Base-by-base conservation (phyloP, 1,140 invertebrate species). In the Helicoverpa zea region DNA sequence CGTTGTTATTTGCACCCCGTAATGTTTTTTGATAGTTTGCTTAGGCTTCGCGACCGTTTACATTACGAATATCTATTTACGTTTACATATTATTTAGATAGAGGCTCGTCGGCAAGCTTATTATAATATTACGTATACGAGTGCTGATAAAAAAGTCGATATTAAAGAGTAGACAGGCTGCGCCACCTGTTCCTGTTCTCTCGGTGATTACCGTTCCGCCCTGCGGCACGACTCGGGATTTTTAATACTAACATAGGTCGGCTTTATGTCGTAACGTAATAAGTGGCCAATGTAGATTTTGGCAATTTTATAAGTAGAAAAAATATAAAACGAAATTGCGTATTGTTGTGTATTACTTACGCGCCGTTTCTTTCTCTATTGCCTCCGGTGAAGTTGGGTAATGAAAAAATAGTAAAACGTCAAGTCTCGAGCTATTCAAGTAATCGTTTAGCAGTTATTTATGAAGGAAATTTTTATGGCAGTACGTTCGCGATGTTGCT, bases 1-100 rank as follows among this genome's bases (percentile, higher is more conserved):
- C 91, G 90, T 93, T 92, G 88, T 93, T 94, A 94, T 94, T 94
- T 94, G 91, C 93, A 94, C 93, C 91, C 93, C 90, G 93, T 94
- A 93, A 94, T 94, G 90, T 91, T 93, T 93, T 93, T 93, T 93
- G 88, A 94, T 93, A 94, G 92, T 94, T 93, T 90, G 87, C 88
- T 90, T 91, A 91, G 90, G 90, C 72, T 59, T 80, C 81, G 77
- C 81, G 80, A 72, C 85, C 73, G 81, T 82, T 83, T 70, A 56
- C 72, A 75, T 83, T 81, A 79, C 74, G 75, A 82, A 80, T 86
- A 84, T 86, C 30, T 79, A 73, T 68, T 78, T 81, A 80, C 61
- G 47, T 83, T 63, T 79, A 66, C 64, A 81, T 83, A 80, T 81
- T 68, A 66, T 77, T 70, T 59, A 83, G 64, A 77, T 81, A 82